Percentiles rank a stretch among this genome's conserved stretches.
These are phyloP conservation scores for Pangasius larnaudii DNA, from an alignment of 2,797 vertebrate genomes.

Conservation along the genomic window DNA sequence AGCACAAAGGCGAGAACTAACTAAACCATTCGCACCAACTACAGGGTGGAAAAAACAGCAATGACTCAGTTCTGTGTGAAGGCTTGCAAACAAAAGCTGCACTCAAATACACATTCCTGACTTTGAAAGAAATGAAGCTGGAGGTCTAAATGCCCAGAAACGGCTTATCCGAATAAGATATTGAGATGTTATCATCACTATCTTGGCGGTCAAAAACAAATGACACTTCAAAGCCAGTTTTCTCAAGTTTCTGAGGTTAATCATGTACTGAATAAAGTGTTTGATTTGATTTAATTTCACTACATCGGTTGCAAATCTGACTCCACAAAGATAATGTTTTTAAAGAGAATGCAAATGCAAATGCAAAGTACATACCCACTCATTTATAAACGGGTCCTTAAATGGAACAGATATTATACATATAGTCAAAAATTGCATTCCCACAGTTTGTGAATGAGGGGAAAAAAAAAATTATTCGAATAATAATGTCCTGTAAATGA, in stretches of 20 bases:
- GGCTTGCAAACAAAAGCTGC: constrained; percentile 5
- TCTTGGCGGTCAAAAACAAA: neutral
- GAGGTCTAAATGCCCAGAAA: neutral
- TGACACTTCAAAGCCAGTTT: neutral
- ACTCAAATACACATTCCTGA: neutral
- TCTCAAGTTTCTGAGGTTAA: neutral
- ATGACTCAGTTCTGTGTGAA: neutral
- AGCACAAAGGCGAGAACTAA: constrained; percentile 15
- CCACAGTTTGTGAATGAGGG: neutral
- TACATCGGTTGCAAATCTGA: neutral
- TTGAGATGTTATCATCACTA: too few species aligned
- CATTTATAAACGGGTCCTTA: neutral
- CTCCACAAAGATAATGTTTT: neutral
- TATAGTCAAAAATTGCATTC: neutral
- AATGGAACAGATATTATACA: neutral
- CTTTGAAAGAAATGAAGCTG: neutral
- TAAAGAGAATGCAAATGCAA: neutral
- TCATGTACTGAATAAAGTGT: neutral
- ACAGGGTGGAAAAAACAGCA: neutral
- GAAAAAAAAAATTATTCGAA: neutral
- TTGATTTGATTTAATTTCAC: neutral
- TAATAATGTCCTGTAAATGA: neutral
- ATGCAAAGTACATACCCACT: neutral
- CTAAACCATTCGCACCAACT: neutral
- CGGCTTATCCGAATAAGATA: neutral